Evolutionary conservation across 2,888 invertebrate genomes (phyloP), one percentile per base, ranked within the genome.

Genomic region (Athripsodes cinereus): DNA sequence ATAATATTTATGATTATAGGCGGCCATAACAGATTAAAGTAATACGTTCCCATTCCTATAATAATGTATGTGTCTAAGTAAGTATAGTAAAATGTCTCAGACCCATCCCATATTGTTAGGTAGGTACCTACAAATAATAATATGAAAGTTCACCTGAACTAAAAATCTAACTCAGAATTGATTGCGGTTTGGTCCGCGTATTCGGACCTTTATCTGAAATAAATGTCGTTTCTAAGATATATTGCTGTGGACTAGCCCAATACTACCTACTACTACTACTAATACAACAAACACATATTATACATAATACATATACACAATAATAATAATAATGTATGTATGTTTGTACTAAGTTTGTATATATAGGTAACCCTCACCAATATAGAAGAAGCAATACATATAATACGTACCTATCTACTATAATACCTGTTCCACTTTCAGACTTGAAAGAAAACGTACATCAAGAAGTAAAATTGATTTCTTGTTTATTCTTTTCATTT

Each of bases 401-500:
- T n/a, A n/a, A n/a, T n/a, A n/a, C n/a, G n/a, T n/a, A n/a, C n/a
- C n/a, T n/a, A n/a, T n/a, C n/a, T n/a, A n/a, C n/a, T n/a, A n/a
- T 40, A 8, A 13, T 26, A 50, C 50, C 50, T 22, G 22, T 22
- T 50, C 50, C 40, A 13, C 13, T 50, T 50, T 50, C 22, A 22
- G 22, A 50, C 16, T n/a, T 26, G 26, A 50, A 50, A 50, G 22
- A 21, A 50, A 50, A 50, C 20, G 18, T 20, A 50, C 18, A 26
- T 50, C 50, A 22, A 22, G 26, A 50, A 20, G 21, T 48, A 19
- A 21, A 26, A 50, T 50, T 50, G 50, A 50, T 50, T 50, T 26
- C 26, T 40, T 50, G 50, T 50, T 50, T 50, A 50, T 50, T 50
- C 26, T 50, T n/a, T 50, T 50, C 50, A 26, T 50, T 50, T 50